Evolutionary conservation across 2,113 vertebrate species (phyloP).

Genomic region (Calyptommatus sinebrachiatus): DNA sequence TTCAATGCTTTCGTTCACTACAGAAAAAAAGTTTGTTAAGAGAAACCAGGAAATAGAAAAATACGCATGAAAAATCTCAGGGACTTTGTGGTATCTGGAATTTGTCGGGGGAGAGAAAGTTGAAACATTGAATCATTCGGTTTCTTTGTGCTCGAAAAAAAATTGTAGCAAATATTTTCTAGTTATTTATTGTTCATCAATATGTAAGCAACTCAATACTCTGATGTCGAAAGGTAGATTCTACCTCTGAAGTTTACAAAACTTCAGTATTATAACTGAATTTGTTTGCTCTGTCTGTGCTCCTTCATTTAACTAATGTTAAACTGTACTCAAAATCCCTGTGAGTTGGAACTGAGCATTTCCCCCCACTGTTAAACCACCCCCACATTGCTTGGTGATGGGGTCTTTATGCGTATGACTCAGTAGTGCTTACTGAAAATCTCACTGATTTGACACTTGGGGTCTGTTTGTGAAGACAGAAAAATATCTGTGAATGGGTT

Average conservation of each 20-base stretch:
- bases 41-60: too few relatives aligned
- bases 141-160: background rate
- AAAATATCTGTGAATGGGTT: background rate
- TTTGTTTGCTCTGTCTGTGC: background rate
- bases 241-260: accelerated
- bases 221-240: background rate
- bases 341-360: slow-evolving; percentile 9
- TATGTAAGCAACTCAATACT: background rate
- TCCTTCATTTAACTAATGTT: background rate
- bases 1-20: background rate
- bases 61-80: background rate
- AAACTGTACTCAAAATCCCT: background rate
- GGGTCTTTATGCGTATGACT: slow-evolving; percentile 23
- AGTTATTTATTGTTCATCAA: background rate
- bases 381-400: background rate
- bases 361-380: background rate
- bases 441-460: background rate
- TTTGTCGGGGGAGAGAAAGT: background rate
- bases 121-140: background rate
- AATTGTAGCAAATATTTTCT: accelerated
- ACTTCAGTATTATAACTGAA: background rate
- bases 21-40: too few relatives aligned
- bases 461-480: background rate
- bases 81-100: background rate
- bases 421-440: slow-evolving; percentile 18